phyloP scores from a whole-genome alignment of 2,888 invertebrate genomes.

The Sphecodes monilicornis region DNA sequence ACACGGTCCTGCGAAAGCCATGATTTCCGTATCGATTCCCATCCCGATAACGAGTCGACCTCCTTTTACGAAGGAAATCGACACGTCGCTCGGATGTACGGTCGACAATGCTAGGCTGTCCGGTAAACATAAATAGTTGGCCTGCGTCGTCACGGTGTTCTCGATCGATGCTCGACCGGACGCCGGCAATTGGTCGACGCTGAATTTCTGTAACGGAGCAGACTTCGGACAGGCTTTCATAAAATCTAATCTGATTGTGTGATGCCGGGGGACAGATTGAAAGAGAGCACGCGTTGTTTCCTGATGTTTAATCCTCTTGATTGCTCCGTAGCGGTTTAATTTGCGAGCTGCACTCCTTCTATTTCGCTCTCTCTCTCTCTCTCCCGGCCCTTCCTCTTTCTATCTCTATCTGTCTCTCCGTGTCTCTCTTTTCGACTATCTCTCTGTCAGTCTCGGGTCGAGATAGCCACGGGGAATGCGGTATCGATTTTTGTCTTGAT shows the following conservation, averaged over 20 bases:
- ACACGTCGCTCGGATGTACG: conserved; percentile 27
- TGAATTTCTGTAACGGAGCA: background rate
- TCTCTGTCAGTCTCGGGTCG: conserved; percentile 19
- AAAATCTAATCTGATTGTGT: conserved; percentile 40
- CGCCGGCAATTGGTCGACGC: conserved; percentile 10
- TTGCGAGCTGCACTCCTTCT: conserved; percentile 64
- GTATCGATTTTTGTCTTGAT: conserved; percentile 75
- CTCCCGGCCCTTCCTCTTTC: conserved; percentile 7
- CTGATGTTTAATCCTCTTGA: conserved; percentile 45
- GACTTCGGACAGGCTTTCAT: conserved; percentile 11
- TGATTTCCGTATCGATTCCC: conserved; percentile 59
- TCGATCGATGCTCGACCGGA: background rate
- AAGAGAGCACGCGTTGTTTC: conserved; percentile 26
- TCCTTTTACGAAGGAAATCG: conserved; percentile 42
- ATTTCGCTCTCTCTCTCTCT: background rate
- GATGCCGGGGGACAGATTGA: conserved; percentile 33
- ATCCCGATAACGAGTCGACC: conserved; percentile 48
- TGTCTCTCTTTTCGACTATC: background rate
- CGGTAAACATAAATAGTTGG: conserved; percentile 23
- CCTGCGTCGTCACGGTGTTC: conserved; percentile 16
- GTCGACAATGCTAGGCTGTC: conserved; percentile 34
- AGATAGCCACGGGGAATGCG: conserved; percentile 66
- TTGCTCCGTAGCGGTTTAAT: conserved; percentile 67
- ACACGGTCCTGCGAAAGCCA: conserved; percentile 10
- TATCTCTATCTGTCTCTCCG: background rate